Conservation (phyloP, 1,140 invertebrate species). For the Rhizoglyphus robini region DNA sequence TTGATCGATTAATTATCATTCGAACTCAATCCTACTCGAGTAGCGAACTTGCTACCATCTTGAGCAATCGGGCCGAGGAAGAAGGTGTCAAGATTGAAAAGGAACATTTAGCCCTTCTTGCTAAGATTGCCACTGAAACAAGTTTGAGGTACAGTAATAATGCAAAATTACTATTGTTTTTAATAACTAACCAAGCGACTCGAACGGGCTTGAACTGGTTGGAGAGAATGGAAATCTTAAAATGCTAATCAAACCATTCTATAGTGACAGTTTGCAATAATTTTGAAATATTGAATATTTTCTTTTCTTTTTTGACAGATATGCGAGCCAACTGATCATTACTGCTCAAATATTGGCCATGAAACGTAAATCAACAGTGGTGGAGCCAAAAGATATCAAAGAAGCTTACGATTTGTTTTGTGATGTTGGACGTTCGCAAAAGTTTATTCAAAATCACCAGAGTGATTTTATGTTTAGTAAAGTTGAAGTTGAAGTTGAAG, state of each 20-base stretch:
- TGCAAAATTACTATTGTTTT: too few relatives aligned
- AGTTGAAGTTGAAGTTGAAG: background rate
- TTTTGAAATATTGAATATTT: background rate
- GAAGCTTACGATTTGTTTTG: slow-evolving; percentile 85
- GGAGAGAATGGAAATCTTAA: background rate
- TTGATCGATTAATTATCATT: slow-evolving; percentile 82
- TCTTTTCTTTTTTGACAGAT: slow-evolving; percentile 39
- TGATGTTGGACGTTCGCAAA: slow-evolving; percentile 75
- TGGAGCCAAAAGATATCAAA: slow-evolving; percentile 79
- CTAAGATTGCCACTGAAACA: slow-evolving; percentile 79
- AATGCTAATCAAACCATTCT: too few relatives aligned
- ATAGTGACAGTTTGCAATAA: background rate
- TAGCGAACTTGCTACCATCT: slow-evolving; percentile 76
- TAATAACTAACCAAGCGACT: too few relatives aligned
- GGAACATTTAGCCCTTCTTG: slow-evolving; percentile 73
- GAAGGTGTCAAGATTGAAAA: slow-evolving; percentile 94
- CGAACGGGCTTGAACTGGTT: too few relatives aligned
- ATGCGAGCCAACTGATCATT: slow-evolving; percentile 97
- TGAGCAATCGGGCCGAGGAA: slow-evolving; percentile 85
- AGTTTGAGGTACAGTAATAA: slow-evolving; percentile 7
- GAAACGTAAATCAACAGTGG: slow-evolving; percentile 53
- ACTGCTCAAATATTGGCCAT: slow-evolving; percentile 76
- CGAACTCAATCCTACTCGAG: slow-evolving; percentile 75
- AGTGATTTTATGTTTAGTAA: slow-evolving; percentile 55
- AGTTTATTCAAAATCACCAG: slow-evolving; percentile 89